These are phyloP conservation scores for Eriocheir sinensis DNA, from an alignment of 1,140 invertebrate species.

Conservation along the genomic window DNA sequence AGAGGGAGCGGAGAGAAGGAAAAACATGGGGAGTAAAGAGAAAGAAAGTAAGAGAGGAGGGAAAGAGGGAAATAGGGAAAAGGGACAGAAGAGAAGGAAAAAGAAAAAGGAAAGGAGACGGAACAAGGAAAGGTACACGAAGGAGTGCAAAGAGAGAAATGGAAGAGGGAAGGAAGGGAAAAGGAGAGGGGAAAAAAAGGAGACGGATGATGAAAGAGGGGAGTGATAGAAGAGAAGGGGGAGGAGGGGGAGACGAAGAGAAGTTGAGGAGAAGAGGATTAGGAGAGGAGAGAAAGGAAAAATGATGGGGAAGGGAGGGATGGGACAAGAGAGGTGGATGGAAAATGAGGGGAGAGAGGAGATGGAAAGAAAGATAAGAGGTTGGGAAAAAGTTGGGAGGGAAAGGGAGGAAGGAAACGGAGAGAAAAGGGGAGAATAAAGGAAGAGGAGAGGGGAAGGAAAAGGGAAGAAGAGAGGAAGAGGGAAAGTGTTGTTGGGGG, in stretches of 20 bases:
- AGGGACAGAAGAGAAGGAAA: neutral
- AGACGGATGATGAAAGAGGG: too few species aligned
- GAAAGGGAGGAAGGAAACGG: too few species aligned
- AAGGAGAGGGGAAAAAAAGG: neutral
- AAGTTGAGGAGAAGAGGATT: too few species aligned
- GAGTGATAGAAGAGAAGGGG: too few species aligned
- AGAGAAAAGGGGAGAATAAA: too few species aligned
- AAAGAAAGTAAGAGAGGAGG: too few species aligned
- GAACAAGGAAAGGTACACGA: neutral
- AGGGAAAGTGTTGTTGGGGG: neutral
- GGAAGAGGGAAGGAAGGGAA: neutral
- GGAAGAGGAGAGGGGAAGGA: neutral
- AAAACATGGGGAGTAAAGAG: too few species aligned
- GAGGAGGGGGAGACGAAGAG: neutral
- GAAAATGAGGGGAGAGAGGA: too few species aligned
- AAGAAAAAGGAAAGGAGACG: neutral
- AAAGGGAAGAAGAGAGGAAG: neutral
- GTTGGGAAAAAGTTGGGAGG: too few species aligned
- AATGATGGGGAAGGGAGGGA: neutral
- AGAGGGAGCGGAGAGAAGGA: too few species aligned
- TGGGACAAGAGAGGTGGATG: too few species aligned
- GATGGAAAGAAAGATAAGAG: too few species aligned
- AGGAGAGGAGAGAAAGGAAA: neutral
- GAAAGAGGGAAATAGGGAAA: neutral
- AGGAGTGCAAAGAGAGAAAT: neutral